Evolutionary conservation across 1,140 invertebrate genomes (phyloP).

Genomic region (Cydia splendana): DNA sequence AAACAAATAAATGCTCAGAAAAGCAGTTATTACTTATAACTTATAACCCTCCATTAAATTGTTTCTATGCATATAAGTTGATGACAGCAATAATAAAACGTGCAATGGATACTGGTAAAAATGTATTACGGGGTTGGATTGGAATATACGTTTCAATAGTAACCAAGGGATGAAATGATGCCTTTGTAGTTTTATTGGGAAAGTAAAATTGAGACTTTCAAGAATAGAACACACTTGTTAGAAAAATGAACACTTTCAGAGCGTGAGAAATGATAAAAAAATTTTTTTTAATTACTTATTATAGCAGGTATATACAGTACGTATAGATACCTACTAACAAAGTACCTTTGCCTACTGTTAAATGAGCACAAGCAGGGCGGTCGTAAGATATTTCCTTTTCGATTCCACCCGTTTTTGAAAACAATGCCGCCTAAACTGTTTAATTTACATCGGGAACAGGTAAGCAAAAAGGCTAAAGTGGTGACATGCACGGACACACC

Average conservation of each 20-base stretch:
- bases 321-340: not conserved
- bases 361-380: conserved; percentile 40
- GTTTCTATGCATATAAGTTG: not conserved
- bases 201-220: too few relatives aligned
- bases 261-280: too few relatives aligned
- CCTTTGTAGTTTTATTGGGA: too few relatives aligned
- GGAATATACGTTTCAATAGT: too few relatives aligned
- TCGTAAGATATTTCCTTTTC: conserved; percentile 54
- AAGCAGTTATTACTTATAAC: too few relatives aligned
- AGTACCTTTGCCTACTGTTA: conserved; percentile 28
- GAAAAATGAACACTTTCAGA: too few relatives aligned
- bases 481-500: conserved; percentile 71
- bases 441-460: conserved; percentile 75
- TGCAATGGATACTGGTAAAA: too few relatives aligned
- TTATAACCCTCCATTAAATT: too few relatives aligned
- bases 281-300: not conserved
- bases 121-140: too few relatives aligned
- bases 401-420: conserved; percentile 54
- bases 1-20: too few relatives aligned
- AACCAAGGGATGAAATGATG: too few relatives aligned
- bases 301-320: not conserved
- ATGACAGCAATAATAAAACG: not conserved
- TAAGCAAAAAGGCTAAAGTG: conserved; percentile 64
- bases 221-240: too few relatives aligned
- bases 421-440: conserved; percentile 75